Base-by-base conservation (phyloP, 2,888 invertebrate genomes). In the Minunthozetes semirufus region DNA sequence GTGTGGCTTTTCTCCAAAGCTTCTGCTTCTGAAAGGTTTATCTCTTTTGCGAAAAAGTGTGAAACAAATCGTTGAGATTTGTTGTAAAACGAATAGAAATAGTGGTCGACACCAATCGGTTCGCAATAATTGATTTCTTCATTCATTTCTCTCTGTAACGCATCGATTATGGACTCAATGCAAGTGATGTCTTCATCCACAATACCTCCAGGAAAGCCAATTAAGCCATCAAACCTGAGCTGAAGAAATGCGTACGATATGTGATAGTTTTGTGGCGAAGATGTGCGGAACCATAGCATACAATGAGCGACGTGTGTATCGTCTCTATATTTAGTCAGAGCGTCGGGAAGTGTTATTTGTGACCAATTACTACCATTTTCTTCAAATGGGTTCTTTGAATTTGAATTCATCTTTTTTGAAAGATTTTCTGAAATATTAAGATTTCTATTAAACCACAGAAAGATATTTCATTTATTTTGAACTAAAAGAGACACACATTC, bases 11-110 rank as follows among this genome's bases (percentile, higher is more conserved):
- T 17, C 33, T 72, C 72, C 11, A 72, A 19, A 2, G 15, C 4
- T 50, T 50, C 50, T 1, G 33, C 27, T 11, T 72, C 50, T 53
- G 13, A 17, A 15, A 50, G 27, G 5, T 25, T 25, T 8, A 72
- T 29, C 17, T 72, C 25, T 72, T 72, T 72, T 3, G 72, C 56
- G 22, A 72, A 72, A 25, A 72, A 72, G 19, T 72, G 72, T 9
- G 42, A 33, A 9, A 72, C 59, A 22, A 53, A 19, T 2, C 17
- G 50, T 15, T 17, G 0, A 0, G 53, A 22, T 25, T 22, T 22
- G 29, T 72, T 72, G 19, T 72, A 38, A 72, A 27, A 42, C 1
- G 72, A 27, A 56, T 42, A 72, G 42, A 72, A 38, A 56, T 72
- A 53, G 50, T 72, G 22, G 8, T 72, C 72, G 22, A 72, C 48